phyloP scores from a whole-genome alignment of 2,113 vertebrate genomes.

The Gambusia holbrooki region DNA sequence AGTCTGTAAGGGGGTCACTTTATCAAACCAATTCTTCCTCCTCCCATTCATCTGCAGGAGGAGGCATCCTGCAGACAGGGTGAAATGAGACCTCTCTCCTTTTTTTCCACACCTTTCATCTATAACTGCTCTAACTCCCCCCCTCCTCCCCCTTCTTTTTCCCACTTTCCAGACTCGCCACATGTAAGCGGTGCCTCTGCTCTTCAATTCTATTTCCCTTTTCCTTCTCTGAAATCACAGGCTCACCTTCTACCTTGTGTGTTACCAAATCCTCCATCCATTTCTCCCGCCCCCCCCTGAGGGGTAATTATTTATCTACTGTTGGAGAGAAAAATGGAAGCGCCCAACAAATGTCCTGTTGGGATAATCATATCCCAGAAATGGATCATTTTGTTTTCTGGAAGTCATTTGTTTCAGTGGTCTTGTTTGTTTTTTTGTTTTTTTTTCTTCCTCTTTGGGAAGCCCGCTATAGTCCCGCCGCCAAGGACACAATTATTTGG shows the following conservation, averaged over 20 bases:
- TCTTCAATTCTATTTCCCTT: constrained; percentile 15
- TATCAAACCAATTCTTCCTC: neutral
- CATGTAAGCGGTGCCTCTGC: constrained; percentile 31
- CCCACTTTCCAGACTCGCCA: constrained; percentile 1
- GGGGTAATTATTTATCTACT: constrained; percentile 39
- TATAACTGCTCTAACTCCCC: neutral
- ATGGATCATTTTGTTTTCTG: constrained; percentile 26
- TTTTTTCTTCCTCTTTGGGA: constrained; percentile 10
- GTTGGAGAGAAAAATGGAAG: constrained; percentile 24
- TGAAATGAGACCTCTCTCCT: constrained; percentile 45
- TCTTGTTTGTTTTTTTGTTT: constrained; percentile 6
- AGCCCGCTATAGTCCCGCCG: neutral
- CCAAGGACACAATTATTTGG: constrained; percentile 1
- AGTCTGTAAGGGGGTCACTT: too few relatives aligned
- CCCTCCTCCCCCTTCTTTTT: neutral
- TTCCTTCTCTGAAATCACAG: constrained; percentile 12
- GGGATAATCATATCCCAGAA: constrained; percentile 43
- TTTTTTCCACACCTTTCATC: constrained; percentile 16
- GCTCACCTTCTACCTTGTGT: neutral
- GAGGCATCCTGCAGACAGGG: constrained; percentile 56
- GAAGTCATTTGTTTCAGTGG: constrained; percentile 20
- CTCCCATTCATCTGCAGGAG: constrained; percentile 35
- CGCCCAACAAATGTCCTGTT: constrained; percentile 31
- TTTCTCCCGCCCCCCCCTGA: neutral
- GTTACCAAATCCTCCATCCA: neutral